Conservation (phyloP, 2,113 vertebrate genomes). For the Entelurus aequoreus region DNA sequence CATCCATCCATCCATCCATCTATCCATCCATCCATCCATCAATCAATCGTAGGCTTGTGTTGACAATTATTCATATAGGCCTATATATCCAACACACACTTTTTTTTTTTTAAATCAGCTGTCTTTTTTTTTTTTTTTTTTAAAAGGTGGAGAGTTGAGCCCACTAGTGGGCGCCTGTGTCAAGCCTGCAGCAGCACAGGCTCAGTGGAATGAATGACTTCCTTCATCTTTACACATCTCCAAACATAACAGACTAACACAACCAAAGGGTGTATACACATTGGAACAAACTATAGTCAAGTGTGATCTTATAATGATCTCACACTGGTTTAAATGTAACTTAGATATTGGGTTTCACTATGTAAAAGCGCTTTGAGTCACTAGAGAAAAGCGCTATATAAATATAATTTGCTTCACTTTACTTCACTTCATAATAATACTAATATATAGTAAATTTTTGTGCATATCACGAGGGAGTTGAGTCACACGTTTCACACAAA, state of each 20-base stretch:
- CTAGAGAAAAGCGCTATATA: too few species aligned
- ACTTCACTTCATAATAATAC: too few species aligned
- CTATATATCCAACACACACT: neutral
- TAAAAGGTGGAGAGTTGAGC: conserved; percentile 14
- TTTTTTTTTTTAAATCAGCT: neutral
- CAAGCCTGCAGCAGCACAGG: conserved; percentile 6
- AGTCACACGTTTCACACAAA: too few species aligned
- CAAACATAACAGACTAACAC: neutral
- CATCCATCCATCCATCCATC: neutral
- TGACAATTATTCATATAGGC: neutral
- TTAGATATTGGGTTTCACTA: too few species aligned
- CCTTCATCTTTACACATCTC: neutral
- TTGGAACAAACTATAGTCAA: neutral
- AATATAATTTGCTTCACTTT: too few species aligned
- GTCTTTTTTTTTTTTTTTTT: too few species aligned
- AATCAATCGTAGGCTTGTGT: neutral
- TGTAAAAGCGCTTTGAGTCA: too few species aligned
- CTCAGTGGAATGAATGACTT: conserved; percentile 1
- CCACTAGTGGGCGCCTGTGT: conserved; percentile 64
- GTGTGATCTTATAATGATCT: neutral
- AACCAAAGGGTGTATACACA: neutral
- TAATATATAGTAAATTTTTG: too few species aligned
- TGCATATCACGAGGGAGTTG: too few species aligned
- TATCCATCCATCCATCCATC: neutral
- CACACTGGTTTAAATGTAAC: too few species aligned